phyloP scores from a whole-genome alignment of 2,888 invertebrate species.

The Timandra comae region DNA sequence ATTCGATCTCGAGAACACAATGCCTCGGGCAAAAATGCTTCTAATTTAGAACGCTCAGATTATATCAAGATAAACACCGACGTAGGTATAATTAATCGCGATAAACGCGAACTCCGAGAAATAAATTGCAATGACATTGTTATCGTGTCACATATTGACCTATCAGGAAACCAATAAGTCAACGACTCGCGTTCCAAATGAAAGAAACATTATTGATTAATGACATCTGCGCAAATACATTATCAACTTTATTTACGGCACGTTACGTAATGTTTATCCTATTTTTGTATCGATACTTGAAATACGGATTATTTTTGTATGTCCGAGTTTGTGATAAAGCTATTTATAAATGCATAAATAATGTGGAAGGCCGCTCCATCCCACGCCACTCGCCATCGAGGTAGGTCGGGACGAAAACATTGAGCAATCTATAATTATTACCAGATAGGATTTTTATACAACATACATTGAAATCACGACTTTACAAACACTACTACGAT shows the following conservation, averaged over 20 bases:
- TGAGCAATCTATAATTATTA: too few species aligned
- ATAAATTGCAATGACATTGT: conserved; percentile 55
- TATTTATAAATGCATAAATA: conserved; percentile 64
- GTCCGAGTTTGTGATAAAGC: conserved; percentile 42
- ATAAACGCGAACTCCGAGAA: conserved; percentile 31
- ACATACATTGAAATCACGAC: too few species aligned
- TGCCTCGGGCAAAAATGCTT: conserved; percentile 34
- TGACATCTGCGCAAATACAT: conserved; percentile 32
- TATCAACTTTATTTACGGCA: conserved; percentile 31
- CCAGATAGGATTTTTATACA: too few species aligned
- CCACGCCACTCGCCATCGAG: conserved; percentile 52
- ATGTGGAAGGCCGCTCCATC: conserved; percentile 48
- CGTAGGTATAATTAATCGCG: conserved; percentile 32
- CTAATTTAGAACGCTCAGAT: conserved; percentile 34
- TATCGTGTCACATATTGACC: conserved; percentile 54
- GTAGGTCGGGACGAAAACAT: conserved; percentile 64
- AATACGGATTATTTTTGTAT: conserved; percentile 16
- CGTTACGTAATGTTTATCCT: conserved; percentile 28
- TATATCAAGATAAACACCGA: conserved; percentile 20
- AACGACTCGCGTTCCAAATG: conserved; percentile 48
- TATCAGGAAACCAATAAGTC: conserved; percentile 56
- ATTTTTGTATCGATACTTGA: neutral
- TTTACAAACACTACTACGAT: too few species aligned
- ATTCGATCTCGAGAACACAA: conserved; percentile 47
- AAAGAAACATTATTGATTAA: conserved; percentile 46